Base-by-base conservation (phyloP, 2,888 invertebrate genomes). In the Epiblema foenella region DNA sequence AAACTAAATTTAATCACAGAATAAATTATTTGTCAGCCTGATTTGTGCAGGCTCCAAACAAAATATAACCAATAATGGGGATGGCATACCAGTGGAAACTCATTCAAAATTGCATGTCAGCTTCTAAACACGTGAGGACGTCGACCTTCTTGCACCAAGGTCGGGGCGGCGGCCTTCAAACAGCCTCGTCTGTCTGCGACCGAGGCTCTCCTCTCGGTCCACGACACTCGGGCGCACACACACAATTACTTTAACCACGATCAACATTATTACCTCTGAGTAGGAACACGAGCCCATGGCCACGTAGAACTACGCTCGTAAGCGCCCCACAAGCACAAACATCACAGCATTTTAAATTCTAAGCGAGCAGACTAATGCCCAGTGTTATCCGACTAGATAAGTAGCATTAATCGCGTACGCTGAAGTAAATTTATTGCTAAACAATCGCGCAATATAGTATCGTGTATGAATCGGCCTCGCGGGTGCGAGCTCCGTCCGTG, bases 151-250 rank as follows among this genome's bases (percentile, higher is more conserved):
- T 87, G 87, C 88, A 89, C 83, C 89, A 93, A 93, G 93, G 93
- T 93, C 93, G 90, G 84, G 85, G 82, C 88, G 88, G 87, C 91
- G 93, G 93, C 93, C 93, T 93, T 93, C 93, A 90, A 86, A 89
- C 88, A 89, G 90, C 88, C 91, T 90, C 88, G 90, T 86, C 89
- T 88, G 88, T 86, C 81, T 85, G 81, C 83, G 85, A 81, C 85
- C 83, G 83, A 54, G 83, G 85, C 80, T 66, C 56, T 69, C 68
- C 71, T 63, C 86, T 88, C 84, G 85, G 81, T 81, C 81, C 80
- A 80, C 77, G 80, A 83, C 82, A 85, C 84, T 86, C 83, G 79
- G 85, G 85, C 83, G 85, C 80, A 84, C 82, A 83, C 75, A 76
- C 81, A 80, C 85, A 87, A 65, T 60, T 66, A 66, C 85, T 83